Conservation (phyloP, 2,888 invertebrate genomes). For the Unio delphinus region DNA sequence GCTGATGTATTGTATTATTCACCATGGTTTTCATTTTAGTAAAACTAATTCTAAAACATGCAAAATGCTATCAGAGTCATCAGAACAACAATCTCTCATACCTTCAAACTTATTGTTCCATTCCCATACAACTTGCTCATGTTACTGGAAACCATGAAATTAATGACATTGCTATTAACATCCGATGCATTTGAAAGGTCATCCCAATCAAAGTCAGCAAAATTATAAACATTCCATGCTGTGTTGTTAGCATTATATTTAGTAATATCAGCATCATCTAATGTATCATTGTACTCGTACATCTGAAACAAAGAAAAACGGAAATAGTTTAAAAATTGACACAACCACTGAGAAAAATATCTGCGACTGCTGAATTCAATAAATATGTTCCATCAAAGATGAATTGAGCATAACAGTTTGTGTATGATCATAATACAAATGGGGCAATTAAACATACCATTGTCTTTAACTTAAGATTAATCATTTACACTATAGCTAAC, state of each 20-base stretch:
- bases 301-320: conserved; percentile 14
- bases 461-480: too few species aligned
- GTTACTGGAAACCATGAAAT: conserved; percentile 16
- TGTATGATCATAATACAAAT: too few species aligned
- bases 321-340: neutral
- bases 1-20: too few species aligned
- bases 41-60: too few species aligned
- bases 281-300: conserved; percentile 60
- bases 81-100: conserved; percentile 4
- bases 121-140: conserved; percentile 16
- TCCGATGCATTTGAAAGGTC: conserved; percentile 22
- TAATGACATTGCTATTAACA: conserved; percentile 18
- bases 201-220: conserved; percentile 43
- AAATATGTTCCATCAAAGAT: too few species aligned
- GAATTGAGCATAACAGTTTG: too few species aligned
- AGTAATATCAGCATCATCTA: conserved; percentile 50
- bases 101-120: conserved; percentile 38
- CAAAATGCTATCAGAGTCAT: too few species aligned
- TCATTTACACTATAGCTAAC: too few species aligned
- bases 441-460: too few species aligned
- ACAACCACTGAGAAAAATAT: neutral
- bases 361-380: too few species aligned
- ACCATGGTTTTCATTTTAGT: too few species aligned
- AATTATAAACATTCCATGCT: conserved; percentile 37
- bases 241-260: conserved; percentile 17